Evolutionary conservation across 1,140 invertebrate species (phyloP).

Genomic region (Leucophenga varia): DNA sequence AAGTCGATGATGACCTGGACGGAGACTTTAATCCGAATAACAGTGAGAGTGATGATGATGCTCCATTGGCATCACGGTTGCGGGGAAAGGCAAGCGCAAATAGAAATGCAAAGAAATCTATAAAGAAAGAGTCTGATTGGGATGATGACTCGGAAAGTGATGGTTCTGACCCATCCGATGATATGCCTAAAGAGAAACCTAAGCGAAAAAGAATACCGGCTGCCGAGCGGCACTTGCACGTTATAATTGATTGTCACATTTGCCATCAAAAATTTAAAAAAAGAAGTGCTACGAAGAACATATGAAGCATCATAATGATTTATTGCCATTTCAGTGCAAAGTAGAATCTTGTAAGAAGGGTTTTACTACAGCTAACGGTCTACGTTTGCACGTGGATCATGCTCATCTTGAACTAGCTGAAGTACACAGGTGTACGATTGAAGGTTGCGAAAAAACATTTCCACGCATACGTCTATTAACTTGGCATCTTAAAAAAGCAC

Average conservation of each 20-base stretch:
- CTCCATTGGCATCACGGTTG: conserved; percentile 38
- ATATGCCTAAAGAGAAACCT: conserved; percentile 16
- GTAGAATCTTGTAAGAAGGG: conserved; percentile 45
- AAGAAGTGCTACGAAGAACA: conserved; percentile 45
- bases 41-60: conserved; percentile 39
- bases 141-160: conserved; percentile 24
- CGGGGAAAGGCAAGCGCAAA: conserved; percentile 4
- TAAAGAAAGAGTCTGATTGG: conserved; percentile 8
- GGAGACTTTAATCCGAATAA: conserved; percentile 30
- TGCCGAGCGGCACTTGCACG: conserved; percentile 35
- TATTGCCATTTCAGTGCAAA: conserved; percentile 44
- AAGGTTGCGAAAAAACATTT: conserved; percentile 46
- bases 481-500: conserved; percentile 49
- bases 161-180: conserved; percentile 7
- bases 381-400: conserved; percentile 46
- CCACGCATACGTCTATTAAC: conserved; percentile 45
- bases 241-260: conserved; percentile 48
- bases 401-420: conserved; percentile 44
- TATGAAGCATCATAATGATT: conserved; percentile 51
- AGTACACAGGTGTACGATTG: conserved; percentile 35
- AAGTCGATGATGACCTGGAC: conserved; percentile 22
- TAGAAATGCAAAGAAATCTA: conserved; percentile 11
- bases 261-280: conserved; percentile 53
- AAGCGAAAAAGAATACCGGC: conserved; percentile 34
- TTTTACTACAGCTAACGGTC: conserved; percentile 45